A percentile compares a stretch with the other conserved stretches of the same genome.
phyloP scores from a whole-genome alignment of 2,113 vertebrate genomes.

The Halcyon senegalensis region DNA sequence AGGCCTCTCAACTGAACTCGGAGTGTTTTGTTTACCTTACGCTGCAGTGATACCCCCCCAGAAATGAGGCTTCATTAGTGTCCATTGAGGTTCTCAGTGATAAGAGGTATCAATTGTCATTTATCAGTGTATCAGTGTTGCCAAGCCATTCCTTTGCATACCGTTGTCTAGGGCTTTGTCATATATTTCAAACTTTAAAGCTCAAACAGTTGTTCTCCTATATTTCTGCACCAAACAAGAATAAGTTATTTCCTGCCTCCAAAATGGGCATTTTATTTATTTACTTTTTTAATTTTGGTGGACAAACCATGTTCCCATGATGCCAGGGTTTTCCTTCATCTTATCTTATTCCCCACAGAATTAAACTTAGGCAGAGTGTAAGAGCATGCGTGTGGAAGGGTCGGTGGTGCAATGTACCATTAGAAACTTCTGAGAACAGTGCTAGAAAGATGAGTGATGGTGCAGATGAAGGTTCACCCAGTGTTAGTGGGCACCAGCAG shows the following conservation, averaged over 20 bases:
- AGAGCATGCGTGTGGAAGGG: neutral
- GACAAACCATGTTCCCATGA: neutral
- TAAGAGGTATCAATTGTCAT: neutral
- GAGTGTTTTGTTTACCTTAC: neutral
- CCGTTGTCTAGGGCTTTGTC: neutral
- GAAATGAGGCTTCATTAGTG: neutral
- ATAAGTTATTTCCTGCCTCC: neutral
- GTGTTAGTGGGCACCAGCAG: neutral
- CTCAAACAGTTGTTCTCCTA: neutral
- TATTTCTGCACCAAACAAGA: neutral
- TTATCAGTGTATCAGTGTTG: neutral
- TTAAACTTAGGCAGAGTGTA: neutral
- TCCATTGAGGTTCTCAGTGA: neutral
- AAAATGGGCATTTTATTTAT: accelerated
- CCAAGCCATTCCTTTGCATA: neutral
- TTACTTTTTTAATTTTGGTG: neutral
- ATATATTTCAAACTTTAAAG: neutral
- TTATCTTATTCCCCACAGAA: neutral
- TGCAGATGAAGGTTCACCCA: neutral
- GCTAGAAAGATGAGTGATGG: neutral
- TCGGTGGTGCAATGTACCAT: accelerated
- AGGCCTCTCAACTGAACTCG: neutral
- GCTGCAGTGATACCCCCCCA: neutral
- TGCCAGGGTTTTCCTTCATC: neutral
- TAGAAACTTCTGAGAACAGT: neutral